Evolutionary conservation across 2,113 vertebrate genomes (phyloP).

Genomic region (Rhea pennata): DNA sequence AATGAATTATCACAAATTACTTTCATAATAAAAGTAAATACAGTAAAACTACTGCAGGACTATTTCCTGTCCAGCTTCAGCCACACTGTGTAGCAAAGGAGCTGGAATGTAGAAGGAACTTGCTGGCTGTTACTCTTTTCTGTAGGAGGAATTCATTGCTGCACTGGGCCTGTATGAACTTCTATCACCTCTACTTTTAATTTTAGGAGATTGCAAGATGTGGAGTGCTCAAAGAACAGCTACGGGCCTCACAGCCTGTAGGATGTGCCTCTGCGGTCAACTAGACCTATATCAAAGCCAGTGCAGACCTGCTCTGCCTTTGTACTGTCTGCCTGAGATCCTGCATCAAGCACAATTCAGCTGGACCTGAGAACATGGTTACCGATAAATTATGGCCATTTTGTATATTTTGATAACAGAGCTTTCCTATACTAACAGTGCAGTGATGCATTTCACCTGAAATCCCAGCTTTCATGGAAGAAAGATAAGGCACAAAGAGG

Average conservation of each 20-base stretch:
- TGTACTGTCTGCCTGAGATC: background rate
- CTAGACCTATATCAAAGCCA: background rate
- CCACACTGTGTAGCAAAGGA: background rate
- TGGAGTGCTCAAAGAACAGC: background rate
- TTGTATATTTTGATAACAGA: background rate
- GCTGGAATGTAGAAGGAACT: background rate
- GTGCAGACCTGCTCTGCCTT: background rate
- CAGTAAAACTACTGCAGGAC: background rate
- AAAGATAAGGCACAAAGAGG: background rate
- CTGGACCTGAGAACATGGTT: background rate
- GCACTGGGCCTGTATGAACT: background rate
- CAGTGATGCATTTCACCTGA: background rate
- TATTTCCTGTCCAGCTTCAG: background rate
- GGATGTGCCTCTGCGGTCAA: background rate
- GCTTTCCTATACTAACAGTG: background rate
- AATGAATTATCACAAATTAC: background rate
- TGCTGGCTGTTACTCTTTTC: background rate
- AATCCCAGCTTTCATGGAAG: background rate
- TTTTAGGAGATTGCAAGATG: background rate
- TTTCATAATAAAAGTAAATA: background rate
- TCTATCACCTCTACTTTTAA: background rate
- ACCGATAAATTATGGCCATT: background rate
- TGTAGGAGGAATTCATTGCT: background rate
- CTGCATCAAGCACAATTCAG: background rate
- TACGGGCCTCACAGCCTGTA: background rate